phyloP scores from a whole-genome alignment of 2,888 invertebrate genomes.

The Achlya flavicornis region DNA sequence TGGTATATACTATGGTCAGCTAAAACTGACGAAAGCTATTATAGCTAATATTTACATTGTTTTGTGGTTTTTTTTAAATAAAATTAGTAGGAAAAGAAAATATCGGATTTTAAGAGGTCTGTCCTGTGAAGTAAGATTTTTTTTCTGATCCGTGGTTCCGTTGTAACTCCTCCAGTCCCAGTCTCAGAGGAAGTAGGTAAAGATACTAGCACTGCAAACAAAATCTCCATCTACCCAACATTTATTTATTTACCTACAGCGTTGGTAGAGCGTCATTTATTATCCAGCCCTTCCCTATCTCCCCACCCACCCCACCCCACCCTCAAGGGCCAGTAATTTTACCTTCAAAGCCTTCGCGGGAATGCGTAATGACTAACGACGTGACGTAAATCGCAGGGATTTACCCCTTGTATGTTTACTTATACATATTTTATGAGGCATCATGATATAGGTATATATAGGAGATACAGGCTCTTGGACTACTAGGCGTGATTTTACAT shows the following conservation, averaged over 20 bases:
- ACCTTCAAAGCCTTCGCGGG: constrained; percentile 78
- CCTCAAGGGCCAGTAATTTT: constrained; percentile 78
- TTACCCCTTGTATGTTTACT: constrained; percentile 62
- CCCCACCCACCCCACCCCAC: constrained; percentile 47
- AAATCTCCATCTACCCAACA: not conserved
- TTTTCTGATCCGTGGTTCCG: too few relatives aligned
- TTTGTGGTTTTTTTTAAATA: too few relatives aligned
- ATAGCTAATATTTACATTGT: too few relatives aligned
- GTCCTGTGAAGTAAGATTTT: too few relatives aligned
- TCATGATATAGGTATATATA: constrained; percentile 11
- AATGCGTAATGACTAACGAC: constrained; percentile 79
- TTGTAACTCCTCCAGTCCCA: too few relatives aligned
- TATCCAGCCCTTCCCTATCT: constrained; percentile 50
- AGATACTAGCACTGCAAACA: not conserved
- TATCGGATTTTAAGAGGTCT: too few relatives aligned
- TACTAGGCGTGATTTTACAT: constrained; percentile 8
- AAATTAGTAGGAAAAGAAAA: too few relatives aligned
- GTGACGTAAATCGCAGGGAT: constrained; percentile 74
- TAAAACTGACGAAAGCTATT: too few relatives aligned
- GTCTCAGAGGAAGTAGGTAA: constrained; percentile 6
- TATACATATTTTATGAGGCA: constrained; percentile 23
- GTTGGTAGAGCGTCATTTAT: constrained; percentile 63
- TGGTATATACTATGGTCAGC: too few relatives aligned
- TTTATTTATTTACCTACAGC: constrained; percentile 8
- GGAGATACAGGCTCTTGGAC: not conserved